Percentiles rank a stretch among this genome's conserved stretches.
These are phyloP conservation scores for Andrena haemorrhoa DNA, from an alignment of 2,888 invertebrate species.

Conservation along the genomic window DNA sequence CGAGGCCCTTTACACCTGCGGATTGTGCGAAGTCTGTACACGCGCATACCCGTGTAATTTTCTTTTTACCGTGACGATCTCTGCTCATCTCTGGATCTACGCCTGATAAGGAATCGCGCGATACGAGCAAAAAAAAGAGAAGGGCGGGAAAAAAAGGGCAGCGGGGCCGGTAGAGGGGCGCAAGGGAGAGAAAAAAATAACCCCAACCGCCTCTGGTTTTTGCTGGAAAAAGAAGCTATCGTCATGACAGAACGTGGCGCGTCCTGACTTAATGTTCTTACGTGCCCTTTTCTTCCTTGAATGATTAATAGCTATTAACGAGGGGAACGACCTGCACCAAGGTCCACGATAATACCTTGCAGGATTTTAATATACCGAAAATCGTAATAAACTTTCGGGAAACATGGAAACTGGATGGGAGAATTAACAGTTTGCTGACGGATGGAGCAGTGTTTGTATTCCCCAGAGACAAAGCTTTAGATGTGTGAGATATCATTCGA, in stretches of 20 bases:
- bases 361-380: conserved; percentile 44
- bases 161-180: not conserved
- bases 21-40: conserved; percentile 63
- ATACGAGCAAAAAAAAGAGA: conserved; percentile 29
- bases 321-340: conserved; percentile 47
- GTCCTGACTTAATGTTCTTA: conserved; percentile 66
- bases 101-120: conserved; percentile 61
- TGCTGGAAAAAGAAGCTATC: conserved; percentile 56
- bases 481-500: not conserved
- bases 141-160: not conserved
- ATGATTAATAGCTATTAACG: conserved; percentile 61
- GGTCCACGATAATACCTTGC: conserved; percentile 15
- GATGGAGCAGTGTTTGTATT: not conserved
- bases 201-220: conserved; percentile 62
- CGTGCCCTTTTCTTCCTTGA: conserved; percentile 42
- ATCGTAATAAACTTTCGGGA: conserved; percentile 32
- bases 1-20: conserved; percentile 75
- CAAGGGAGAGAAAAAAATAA: conserved; percentile 30
- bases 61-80: conserved; percentile 65
- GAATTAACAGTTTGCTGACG: not conserved
- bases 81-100: conserved; percentile 60
- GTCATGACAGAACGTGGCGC: conserved; percentile 54
- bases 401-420: not conserved
- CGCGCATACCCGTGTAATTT: conserved; percentile 71
- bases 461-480: not conserved